These are phyloP conservation scores for Lagorchestes hirsutus DNA, from an alignment of 2,797 vertebrate species.

Conservation along the genomic window DNA sequence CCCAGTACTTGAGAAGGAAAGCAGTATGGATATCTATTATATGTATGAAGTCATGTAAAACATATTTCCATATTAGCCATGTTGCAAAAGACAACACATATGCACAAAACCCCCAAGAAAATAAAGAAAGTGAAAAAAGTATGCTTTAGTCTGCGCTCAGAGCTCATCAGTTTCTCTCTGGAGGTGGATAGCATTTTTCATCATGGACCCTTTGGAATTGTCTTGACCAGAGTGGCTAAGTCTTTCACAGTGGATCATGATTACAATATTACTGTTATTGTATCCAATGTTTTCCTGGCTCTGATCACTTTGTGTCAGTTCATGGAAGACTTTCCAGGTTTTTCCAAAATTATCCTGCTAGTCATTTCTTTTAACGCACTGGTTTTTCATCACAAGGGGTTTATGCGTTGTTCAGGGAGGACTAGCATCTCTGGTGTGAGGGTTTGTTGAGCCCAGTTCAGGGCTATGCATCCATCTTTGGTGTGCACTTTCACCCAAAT, in stretches of 20 bases:
- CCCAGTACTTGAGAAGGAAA: not conserved
- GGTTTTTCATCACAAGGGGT: not conserved
- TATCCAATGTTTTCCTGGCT: too few species aligned
- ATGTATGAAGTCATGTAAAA: not conserved
- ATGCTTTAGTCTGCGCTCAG: not conserved
- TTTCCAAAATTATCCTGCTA: not conserved
- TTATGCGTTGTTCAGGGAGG: too few species aligned
- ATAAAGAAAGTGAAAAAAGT: not conserved
- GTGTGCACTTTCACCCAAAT: too few species aligned
- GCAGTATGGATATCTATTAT: not conserved
- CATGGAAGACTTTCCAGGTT: not conserved
- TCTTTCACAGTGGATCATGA: not conserved
- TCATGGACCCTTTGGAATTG: not conserved
- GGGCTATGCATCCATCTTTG: too few species aligned
- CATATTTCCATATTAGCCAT: not conserved
- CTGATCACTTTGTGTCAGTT: not conserved
- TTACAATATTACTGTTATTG: not conserved
- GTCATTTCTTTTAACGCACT: not conserved
- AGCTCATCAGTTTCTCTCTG: not conserved
- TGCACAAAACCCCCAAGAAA: not conserved
- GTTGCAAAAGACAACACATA: not conserved
- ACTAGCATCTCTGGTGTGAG: too few species aligned
- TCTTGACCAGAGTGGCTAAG: not conserved
- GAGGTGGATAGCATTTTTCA: not conserved
- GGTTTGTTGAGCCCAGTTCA: too few species aligned